Percentiles rank a stretch among this genome's conserved stretches.
These are phyloP conservation scores for Formica aserva DNA, from an alignment of 2,888 invertebrate genomes.

Conservation along the genomic window DNA sequence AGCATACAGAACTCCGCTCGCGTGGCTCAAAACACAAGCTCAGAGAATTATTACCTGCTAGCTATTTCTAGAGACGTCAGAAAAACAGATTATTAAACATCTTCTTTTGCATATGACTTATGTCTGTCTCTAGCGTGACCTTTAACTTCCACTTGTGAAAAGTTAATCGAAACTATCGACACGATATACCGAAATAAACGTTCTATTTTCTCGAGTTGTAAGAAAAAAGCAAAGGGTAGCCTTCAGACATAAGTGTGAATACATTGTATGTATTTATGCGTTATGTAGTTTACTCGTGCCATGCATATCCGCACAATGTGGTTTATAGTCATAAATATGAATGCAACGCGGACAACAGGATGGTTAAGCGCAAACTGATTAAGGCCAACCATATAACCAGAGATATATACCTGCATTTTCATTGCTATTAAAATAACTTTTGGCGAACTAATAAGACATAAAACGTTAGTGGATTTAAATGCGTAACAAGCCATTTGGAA, in stretches of 20 bases:
- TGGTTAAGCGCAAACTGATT: conserved; percentile 41
- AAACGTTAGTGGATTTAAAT: conserved; percentile 29
- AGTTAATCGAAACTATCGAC: background rate
- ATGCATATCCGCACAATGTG: conserved; percentile 26
- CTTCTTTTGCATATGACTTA: background rate
- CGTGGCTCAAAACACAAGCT: background rate
- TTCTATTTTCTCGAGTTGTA: background rate
- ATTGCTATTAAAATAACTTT: conserved; percentile 30
- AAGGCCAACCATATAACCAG: conserved; percentile 37
- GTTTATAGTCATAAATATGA: conserved; percentile 43
- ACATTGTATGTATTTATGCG: conserved; percentile 5
- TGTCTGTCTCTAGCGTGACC: background rate
- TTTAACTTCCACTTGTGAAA: conserved; percentile 11
- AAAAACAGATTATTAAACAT: conserved; percentile 14
- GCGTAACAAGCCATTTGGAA: background rate
- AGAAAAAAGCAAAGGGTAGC: background rate
- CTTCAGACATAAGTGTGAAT: conserved; percentile 21
- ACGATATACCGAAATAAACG: conserved; percentile 4
- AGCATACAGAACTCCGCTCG: background rate
- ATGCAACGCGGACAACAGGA: conserved; percentile 41
- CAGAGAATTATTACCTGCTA: background rate
- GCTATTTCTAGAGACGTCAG: background rate
- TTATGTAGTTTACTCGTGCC: conserved; percentile 27
- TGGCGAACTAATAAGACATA: background rate
- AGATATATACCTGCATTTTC: conserved; percentile 27